Conservation (phyloP, 2,797 vertebrate genomes). For the Aeoliscus strigatus region DNA sequence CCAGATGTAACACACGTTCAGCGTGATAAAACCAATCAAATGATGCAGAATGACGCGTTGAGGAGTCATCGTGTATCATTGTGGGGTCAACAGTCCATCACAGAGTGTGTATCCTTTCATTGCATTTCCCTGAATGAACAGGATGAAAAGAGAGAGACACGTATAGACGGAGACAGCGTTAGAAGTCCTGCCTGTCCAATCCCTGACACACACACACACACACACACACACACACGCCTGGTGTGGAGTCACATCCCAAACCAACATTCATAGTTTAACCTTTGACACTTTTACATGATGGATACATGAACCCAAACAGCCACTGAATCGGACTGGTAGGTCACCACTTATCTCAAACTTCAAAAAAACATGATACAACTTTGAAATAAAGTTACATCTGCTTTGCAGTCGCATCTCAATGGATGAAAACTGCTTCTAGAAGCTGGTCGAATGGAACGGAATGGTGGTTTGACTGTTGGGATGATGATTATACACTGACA, state of each 20-base stretch:
- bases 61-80: slow-evolving; percentile 44
- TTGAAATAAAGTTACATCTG: not conserved
- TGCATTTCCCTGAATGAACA: slow-evolving; percentile 43
- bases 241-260: slow-evolving; percentile 3
- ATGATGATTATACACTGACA: too few relatives aligned
- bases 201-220: slow-evolving; percentile 15
- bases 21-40: slow-evolving; percentile 28
- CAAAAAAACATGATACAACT: not conserved
- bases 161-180: slow-evolving; percentile 33
- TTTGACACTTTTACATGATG: too few relatives aligned
- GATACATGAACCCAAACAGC: too few relatives aligned
- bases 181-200: slow-evolving; percentile 20
- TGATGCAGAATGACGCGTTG: slow-evolving; percentile 33
- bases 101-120: slow-evolving; percentile 50
- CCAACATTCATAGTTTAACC: too few relatives aligned
- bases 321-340: not conserved
- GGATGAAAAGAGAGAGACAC: slow-evolving; percentile 35
- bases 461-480: too few relatives aligned
- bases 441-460: too few relatives aligned
- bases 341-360: not conserved
- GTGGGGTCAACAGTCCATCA: slow-evolving; percentile 12
- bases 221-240: slow-evolving; percentile 1
- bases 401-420: slow-evolving; percentile 1
- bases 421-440: too few relatives aligned
- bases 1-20: slow-evolving; percentile 15